These are phyloP conservation scores for Chaenogobius annularis DNA, from an alignment of 2,113 vertebrate genomes.

Conservation along the genomic window DNA sequence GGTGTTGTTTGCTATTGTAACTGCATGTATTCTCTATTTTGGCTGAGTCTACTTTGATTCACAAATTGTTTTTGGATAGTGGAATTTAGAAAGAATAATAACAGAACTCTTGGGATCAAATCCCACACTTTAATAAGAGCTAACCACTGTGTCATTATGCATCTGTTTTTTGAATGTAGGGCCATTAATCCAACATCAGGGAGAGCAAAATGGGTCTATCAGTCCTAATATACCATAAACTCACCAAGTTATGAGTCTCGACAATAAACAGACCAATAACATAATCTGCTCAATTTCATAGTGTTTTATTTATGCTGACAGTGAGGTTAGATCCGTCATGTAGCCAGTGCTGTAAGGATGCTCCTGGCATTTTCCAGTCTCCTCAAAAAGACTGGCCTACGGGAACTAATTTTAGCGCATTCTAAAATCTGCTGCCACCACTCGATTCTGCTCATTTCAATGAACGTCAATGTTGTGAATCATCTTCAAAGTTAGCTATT, in stretches of 20 bases:
- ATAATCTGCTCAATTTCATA: not conserved
- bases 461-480: conserved; percentile 15
- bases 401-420: conserved; percentile 52
- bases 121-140: not conserved
- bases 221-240: not conserved
- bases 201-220: not conserved
- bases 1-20: no score
- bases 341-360: conserved; percentile 27
- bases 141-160: not conserved
- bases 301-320: not conserved
- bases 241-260: not conserved
- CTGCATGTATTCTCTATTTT: no score
- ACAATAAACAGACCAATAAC: not conserved
- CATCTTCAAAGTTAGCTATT: conserved; percentile 24
- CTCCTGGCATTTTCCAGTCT: conserved; percentile 49
- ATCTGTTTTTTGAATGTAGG: not conserved
- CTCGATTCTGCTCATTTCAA: conserved; percentile 18
- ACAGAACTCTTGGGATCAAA: no score
- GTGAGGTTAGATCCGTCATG: conserved; percentile 10
- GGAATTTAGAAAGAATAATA: no score
- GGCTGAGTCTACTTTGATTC: no score
- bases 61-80: no score
- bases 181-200: not conserved
- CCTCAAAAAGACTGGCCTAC: conserved; percentile 41
- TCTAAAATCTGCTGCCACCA: conserved; percentile 35